Evolutionary conservation across 2,113 vertebrate species (phyloP).

Genomic region (Megaceryle torquata): DNA sequence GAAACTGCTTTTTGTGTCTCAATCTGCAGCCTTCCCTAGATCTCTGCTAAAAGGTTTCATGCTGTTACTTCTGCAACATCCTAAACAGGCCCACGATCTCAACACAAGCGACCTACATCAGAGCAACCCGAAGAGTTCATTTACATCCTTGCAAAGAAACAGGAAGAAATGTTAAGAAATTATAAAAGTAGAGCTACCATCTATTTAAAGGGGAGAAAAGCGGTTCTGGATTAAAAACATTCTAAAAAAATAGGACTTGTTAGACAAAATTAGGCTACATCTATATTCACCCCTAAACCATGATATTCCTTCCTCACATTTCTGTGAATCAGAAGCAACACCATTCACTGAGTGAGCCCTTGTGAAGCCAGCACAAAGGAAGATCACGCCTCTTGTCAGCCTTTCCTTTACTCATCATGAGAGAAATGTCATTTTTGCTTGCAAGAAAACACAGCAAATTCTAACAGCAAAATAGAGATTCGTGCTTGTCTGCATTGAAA

Average conservation of each 20-base stretch:
- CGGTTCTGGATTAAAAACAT: not conserved
- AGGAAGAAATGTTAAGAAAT: not conserved
- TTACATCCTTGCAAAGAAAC: not conserved
- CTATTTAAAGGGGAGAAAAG: not conserved
- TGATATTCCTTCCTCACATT: not conserved
- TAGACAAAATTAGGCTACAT: not conserved
- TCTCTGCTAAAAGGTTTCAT: not conserved
- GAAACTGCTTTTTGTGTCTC: not conserved
- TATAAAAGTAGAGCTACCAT: fast-evolving
- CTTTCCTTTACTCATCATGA: not conserved
- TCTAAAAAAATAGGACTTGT: not conserved
- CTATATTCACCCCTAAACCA: not conserved
- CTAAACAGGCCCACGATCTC: not conserved
- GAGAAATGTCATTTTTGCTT: not conserved
- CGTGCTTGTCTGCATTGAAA: fast-evolving
- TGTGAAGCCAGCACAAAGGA: not conserved
- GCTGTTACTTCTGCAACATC: not conserved
- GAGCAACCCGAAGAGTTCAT: not conserved
- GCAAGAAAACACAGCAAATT: not conserved
- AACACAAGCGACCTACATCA: not conserved
- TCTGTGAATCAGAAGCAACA: not conserved
- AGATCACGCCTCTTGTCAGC: not conserved
- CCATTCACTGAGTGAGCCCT: not conserved
- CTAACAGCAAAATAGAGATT: not conserved
- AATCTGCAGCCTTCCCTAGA: not conserved